Conservation (phyloP, 2,888 invertebrate genomes). For the Timandra comae region DNA sequence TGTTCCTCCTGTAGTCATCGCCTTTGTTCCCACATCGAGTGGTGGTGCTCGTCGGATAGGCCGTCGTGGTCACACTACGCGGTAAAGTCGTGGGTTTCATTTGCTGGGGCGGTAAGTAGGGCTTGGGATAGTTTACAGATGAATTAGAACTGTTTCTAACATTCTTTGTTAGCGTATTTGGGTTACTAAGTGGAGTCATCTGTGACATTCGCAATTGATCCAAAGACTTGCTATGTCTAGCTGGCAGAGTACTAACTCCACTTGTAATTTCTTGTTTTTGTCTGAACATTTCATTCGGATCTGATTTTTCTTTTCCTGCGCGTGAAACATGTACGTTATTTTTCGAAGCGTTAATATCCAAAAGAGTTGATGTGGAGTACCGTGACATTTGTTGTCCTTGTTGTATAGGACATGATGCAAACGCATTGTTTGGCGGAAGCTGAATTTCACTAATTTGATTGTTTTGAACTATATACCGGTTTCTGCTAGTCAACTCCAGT, state of each 20-base stretch:
- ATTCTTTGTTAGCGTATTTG: constrained; percentile 51
- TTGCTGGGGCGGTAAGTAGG: constrained; percentile 57
- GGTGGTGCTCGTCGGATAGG: constrained; percentile 65
- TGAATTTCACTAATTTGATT: constrained; percentile 74
- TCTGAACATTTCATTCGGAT: constrained; percentile 47
- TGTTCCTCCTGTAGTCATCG: constrained; percentile 76
- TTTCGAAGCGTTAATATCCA: constrained; percentile 62
- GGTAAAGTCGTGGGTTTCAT: constrained; percentile 69
- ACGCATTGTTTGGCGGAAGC: constrained; percentile 59
- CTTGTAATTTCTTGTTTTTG: constrained; percentile 63
- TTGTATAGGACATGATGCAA: constrained; percentile 61
- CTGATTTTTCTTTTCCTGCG: constrained; percentile 43
- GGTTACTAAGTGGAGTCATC: constrained; percentile 48
- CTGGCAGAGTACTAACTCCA: constrained; percentile 77
- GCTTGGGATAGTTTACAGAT: constrained; percentile 68
- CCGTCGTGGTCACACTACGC: constrained; percentile 66
- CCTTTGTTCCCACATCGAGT: constrained; percentile 62
- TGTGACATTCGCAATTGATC: constrained; percentile 83
- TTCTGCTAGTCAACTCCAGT: constrained; percentile 66
- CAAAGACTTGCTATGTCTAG: constrained; percentile 88
- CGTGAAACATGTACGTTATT: constrained; percentile 42
- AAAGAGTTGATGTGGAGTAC: constrained; percentile 77
- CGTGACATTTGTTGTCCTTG: constrained; percentile 72
- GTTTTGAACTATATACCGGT: constrained; percentile 71
- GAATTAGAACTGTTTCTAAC: constrained; percentile 56